Percentiles rank a stretch among this genome's conserved stretches.
These are phyloP conservation scores for Tetropium fuscum DNA, from an alignment of 2,888 invertebrate species.

Conservation along the genomic window DNA sequence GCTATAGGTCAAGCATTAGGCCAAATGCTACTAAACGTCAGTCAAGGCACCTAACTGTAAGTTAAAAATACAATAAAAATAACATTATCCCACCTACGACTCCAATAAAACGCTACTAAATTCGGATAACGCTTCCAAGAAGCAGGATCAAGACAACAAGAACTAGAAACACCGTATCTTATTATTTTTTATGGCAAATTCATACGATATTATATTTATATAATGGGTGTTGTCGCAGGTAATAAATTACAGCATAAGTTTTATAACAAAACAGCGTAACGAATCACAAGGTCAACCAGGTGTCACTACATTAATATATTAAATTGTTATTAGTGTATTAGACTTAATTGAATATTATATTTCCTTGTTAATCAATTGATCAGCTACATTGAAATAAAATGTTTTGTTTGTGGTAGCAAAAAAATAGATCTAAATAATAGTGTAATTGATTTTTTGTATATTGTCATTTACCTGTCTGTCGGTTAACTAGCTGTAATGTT, in stretches of 20 bases:
- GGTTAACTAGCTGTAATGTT: no score
- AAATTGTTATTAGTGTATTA: not conserved
- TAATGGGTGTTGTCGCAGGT: not conserved
- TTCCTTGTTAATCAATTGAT: no score
- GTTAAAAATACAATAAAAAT: not conserved
- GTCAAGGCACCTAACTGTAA: no score
- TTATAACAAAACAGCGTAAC: not conserved
- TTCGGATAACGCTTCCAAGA: not conserved
- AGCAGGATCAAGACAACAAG: not conserved
- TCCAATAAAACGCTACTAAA: not conserved
- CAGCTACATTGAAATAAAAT: no score
- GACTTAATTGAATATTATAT: no score
- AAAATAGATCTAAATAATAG: no score
- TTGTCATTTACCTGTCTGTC: no score
- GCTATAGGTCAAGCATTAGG: no score
- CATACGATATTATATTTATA: not conserved
- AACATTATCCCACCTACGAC: not conserved
- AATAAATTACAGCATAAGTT: constrained; percentile 6
- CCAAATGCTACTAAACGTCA: no score
- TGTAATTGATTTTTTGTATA: no score
- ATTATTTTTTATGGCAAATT: not conserved
- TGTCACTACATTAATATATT: constrained; percentile 6
- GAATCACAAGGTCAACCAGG: constrained; percentile 14
- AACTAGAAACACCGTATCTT: not conserved
- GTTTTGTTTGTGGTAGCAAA: no score